Evolutionary conservation across 2,888 invertebrate species (phyloP), one percentile per base, ranked within the genome.

Genomic region (Anthoptus insignis): DNA sequence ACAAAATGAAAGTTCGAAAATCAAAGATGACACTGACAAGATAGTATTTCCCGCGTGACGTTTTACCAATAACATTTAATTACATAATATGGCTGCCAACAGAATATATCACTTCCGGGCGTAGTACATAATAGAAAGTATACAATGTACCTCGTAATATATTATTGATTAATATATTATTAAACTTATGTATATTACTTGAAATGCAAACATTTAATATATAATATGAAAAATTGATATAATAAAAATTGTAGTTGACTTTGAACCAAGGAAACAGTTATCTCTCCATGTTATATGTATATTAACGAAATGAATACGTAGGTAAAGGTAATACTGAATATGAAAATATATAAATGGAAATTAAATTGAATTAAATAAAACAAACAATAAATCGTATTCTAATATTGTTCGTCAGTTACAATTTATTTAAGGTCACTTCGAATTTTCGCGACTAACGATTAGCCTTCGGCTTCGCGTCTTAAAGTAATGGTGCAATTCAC

Each of bases 341-440:
- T 37, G 32, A 37, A 37, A 39, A 24, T 24, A 9, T 13, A 54
- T 54, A 54, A 8, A 39, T 22, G 47, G 16, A n/a, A 54, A 24
- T 22, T 34, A 37, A 8, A 39, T 16, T 16, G 11, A 11, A 24
- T 6, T 24, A 54, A 32, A 19, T 32, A 34, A 21, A 47, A 45
- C 11, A 29, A 45, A 32, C 4, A 32, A 21, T 16, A 16, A 6
- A 52, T 9, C 6, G 34, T 54, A 54, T 3, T 53, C 6, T 37
- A 54, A 49, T 22, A 29, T 56, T 56, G 54, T 63, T 63, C 47
- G 54, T 54, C 54, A 47, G 29, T 56, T 63, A 47, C 47, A 61
- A 61, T 61, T 56, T 56, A 19, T 54, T 47, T 61, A 61, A 54
- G 60, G 60, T 61, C 60, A 61, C 54, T 61, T 61, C 29, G 19